These are phyloP conservation scores for Oxytorus armatus DNA, from an alignment of 2,888 invertebrate species.

Conservation along the genomic window DNA sequence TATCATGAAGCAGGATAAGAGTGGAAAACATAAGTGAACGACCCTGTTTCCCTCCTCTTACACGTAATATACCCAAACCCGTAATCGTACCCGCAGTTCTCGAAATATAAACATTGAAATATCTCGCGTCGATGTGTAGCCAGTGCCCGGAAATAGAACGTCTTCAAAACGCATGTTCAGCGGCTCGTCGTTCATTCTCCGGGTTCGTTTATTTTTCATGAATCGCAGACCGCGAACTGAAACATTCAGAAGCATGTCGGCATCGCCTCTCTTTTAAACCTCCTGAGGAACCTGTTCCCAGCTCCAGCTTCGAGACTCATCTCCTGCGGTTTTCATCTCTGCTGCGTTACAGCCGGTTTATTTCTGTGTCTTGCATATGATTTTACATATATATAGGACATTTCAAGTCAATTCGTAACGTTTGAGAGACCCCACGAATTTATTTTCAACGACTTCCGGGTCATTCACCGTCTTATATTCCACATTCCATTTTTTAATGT, in stretches of 20 bases:
- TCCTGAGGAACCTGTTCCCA: slow-evolving; percentile 40
- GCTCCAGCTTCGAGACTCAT: slow-evolving; percentile 9
- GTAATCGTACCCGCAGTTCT: slow-evolving; percentile 44
- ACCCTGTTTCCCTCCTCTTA: background rate
- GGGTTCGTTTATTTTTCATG: slow-evolving; percentile 17
- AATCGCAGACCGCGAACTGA: slow-evolving; percentile 29
- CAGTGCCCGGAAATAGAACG: slow-evolving; percentile 62
- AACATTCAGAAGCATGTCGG: slow-evolving; percentile 48
- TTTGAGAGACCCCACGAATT: too few species aligned
- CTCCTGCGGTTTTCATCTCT: slow-evolving; percentile 28
- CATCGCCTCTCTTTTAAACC: slow-evolving; percentile 13
- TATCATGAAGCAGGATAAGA: slow-evolving; percentile 26
- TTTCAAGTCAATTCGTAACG: slow-evolving; percentile 9
- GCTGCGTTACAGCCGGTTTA: slow-evolving; percentile 57
- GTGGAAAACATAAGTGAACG: background rate
- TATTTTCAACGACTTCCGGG: too few species aligned
- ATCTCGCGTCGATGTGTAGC: slow-evolving; percentile 3
- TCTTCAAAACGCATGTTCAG: slow-evolving; percentile 52
- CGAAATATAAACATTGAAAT: slow-evolving; percentile 15
- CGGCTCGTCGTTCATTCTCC: slow-evolving; percentile 53
- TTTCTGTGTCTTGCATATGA: slow-evolving; percentile 31
- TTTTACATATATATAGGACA: background rate
- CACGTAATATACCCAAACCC: slow-evolving; percentile 24
- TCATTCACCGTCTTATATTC: too few species aligned
- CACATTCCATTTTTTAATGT: too few species aligned